These are phyloP conservation scores for Pandemis heparana DNA, from an alignment of 2,888 invertebrate species.

Conservation along the genomic window DNA sequence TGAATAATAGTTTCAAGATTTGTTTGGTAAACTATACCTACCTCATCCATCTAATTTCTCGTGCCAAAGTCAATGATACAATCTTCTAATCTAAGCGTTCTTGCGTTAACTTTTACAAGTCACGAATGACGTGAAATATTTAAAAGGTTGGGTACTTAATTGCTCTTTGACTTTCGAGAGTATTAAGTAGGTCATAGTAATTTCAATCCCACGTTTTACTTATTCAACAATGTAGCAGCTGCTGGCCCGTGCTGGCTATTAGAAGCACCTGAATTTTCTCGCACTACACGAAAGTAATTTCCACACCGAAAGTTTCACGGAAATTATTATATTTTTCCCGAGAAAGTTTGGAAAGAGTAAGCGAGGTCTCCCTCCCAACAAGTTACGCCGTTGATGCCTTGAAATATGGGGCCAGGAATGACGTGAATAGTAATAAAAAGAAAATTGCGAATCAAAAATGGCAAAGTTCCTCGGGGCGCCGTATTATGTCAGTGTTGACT, in stretches of 20 bases:
- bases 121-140: neutral
- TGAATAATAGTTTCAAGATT: neutral
- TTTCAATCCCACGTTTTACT: conserved; percentile 1
- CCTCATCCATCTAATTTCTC: neutral
- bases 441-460: conserved; percentile 43
- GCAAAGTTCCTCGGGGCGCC: conserved; percentile 29
- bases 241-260: conserved; percentile 9
- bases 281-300: conserved; percentile 38
- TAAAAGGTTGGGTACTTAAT: neutral
- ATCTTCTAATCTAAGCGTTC: neutral
- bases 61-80: neutral
- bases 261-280: conserved; percentile 33
- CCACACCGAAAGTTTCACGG: conserved; percentile 32
- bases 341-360: conserved; percentile 45
- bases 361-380: conserved; percentile 33
- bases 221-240: conserved; percentile 29
- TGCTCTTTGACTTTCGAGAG: neutral
- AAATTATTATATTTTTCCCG: conserved; percentile 43
- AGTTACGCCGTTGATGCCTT: conserved; percentile 43
- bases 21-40: neutral
- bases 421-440: conserved; percentile 45
- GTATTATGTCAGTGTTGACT: conserved; percentile 14
- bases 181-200: neutral
- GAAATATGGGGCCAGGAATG: conserved; percentile 44
- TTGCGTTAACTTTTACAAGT: neutral